phyloP scores from a whole-genome alignment of 1,140 invertebrate species.

The Thaumetopoea pityocampa region DNA sequence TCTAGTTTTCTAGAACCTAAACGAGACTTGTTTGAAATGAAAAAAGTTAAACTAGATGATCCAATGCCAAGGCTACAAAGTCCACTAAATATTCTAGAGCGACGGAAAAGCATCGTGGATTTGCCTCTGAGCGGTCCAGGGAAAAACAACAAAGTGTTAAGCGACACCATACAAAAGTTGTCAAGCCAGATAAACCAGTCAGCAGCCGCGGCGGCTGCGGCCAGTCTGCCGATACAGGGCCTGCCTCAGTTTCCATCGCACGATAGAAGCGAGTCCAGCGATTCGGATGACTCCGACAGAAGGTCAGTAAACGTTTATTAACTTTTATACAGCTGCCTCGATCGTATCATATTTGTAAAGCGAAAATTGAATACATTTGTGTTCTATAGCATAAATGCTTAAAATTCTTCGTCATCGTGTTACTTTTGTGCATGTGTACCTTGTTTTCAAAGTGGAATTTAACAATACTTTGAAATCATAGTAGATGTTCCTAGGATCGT shows the following conservation, averaged over 20 bases:
- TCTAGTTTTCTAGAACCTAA: slow-evolving; percentile 51
- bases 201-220: slow-evolving; percentile 42
- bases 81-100: slow-evolving; percentile 54
- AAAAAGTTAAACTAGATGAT: slow-evolving; percentile 57
- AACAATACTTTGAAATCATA: too few relatives aligned
- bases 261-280: slow-evolving; percentile 73
- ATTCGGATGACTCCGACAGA: slow-evolving; percentile 85
- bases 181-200: slow-evolving; percentile 73
- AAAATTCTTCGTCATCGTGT: too few relatives aligned
- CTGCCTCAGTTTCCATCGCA: slow-evolving; percentile 53
- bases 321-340: too few relatives aligned
- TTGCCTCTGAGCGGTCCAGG: slow-evolving; percentile 46
- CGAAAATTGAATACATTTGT: too few relatives aligned
- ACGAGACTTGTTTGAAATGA: slow-evolving; percentile 44
- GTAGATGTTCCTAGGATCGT: too few relatives aligned
- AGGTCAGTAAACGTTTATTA: too few relatives aligned
- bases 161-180: slow-evolving; percentile 78
- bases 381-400: too few relatives aligned
- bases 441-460: too few relatives aligned
- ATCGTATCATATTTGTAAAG: too few relatives aligned
- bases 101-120: slow-evolving; percentile 58
- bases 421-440: too few relatives aligned
- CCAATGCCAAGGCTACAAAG: slow-evolving; percentile 47
- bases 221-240: slow-evolving; percentile 43
- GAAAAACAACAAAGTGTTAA: slow-evolving; percentile 78